Evolutionary conservation across 2,113 vertebrate genomes (phyloP).

Genomic region (Aythya baeri): DNA sequence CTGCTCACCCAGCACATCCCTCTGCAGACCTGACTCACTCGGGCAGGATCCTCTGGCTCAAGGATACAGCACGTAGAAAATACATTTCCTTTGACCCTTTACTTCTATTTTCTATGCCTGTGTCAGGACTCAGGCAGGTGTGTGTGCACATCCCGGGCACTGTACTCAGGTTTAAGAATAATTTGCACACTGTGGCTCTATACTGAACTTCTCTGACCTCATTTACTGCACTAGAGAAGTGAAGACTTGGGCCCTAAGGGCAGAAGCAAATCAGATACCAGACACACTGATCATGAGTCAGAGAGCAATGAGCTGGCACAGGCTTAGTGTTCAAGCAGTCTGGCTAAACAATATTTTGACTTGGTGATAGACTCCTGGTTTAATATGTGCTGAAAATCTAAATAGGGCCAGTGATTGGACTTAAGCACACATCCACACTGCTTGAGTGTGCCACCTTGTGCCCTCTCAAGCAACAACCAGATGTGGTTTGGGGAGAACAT

Average conservation of each 20-base stretch:
- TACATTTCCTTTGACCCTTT: neutral
- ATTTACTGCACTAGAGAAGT: neutral
- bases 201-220: neutral
- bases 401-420: neutral
- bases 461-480: neutral
- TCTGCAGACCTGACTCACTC: neutral
- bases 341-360: neutral
- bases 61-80: neutral
- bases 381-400: neutral
- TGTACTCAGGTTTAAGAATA: neutral
- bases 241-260: neutral
- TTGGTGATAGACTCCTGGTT: neutral
- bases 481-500: neutral
- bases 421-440: neutral
- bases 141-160: neutral
- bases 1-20: fast-evolving
- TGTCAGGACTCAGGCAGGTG: neutral
- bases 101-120: neutral
- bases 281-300: neutral
- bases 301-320: neutral
- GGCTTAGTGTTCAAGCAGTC: neutral
- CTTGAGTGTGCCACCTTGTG: neutral
- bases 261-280: neutral
- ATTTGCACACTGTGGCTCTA: neutral
- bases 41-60: neutral